A percentile compares a stretch with the other conserved stretches of the same genome.
Conservation (phyloP, 2,797 vertebrate species). For the Eurystomus glaucurus region DNA sequence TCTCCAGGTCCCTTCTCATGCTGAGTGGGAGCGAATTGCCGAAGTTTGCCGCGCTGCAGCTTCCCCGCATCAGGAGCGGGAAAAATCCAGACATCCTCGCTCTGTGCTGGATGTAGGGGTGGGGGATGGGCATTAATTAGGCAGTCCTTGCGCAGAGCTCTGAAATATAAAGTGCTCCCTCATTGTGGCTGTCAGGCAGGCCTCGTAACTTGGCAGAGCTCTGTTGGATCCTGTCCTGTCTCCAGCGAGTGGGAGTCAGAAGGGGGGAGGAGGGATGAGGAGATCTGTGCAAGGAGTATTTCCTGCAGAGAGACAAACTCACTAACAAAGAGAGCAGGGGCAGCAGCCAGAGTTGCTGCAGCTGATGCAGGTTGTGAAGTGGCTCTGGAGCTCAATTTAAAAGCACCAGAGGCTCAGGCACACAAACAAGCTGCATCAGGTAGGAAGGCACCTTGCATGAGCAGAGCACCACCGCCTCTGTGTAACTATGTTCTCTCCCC, state of each 20-base stretch:
- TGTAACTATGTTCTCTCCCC: not conserved
- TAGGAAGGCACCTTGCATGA: not conserved
- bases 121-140: conserved; percentile 9
- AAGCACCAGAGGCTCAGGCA: not conserved
- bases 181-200: not conserved
- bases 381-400: not conserved
- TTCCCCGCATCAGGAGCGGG: not conserved
- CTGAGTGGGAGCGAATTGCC: not conserved
- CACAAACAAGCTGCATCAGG: fast-evolving
- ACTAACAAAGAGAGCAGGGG: not conserved
- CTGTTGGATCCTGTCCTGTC: fast-evolving
- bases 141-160: not conserved
- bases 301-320: not conserved
- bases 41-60: not conserved
- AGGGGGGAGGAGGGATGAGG: not conserved
- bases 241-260: fast-evolving
- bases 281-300: not conserved
- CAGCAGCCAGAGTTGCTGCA: fast-evolving
- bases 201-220: not conserved
- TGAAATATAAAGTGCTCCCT: not conserved
- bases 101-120: not conserved
- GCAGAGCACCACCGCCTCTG: fast-evolving
- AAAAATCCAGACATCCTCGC: not conserved
- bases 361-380: not conserved
- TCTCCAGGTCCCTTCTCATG: fast-evolving